Evolutionary conservation across 2,888 invertebrate genomes (phyloP), one percentile per base, ranked within the genome.

Genomic region (Leptinotarsa juncta): DNA sequence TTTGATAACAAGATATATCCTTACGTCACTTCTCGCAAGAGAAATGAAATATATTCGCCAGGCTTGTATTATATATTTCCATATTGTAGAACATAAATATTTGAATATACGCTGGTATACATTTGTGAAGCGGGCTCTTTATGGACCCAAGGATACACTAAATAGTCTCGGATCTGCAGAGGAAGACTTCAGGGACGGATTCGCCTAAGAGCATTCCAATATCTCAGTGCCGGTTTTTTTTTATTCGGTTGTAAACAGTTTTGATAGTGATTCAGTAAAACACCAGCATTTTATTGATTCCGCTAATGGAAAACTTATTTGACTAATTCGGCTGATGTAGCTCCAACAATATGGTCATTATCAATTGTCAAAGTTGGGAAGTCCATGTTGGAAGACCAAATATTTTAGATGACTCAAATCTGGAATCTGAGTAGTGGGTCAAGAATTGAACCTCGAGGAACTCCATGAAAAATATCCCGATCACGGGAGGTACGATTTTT

Each of bases 31-130:
- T 62, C n/a, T 62, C 62, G 62, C 62, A 18, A 15, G 26, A 67
- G 32, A 65, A 72, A 76, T 80, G 80, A 81, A 82, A 84, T 83
- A 84, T 83, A 83, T 83, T 81, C 82, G 79, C 79, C 78, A 73
- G 81, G 78, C 83, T 84, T 84, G 84, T 84, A 84, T 84, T 85
- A 85, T 86, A 86, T 86, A 86, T 86, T 86, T 84, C 84, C 85
- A 86, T 86, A 86, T 85, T 86, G 86, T 85, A 84, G 85, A 85
- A 86, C 86, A 86, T 86, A 86, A 86, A 86, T 86, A 86, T 86
- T 85, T 85, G 84, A 86, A 86, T 86, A 86, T 85, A 83, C 82
- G 83, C 84, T 84, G 84, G 84, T 85, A 83, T 81, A 86, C 84
- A 85, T 86, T 85, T 86, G 85, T 85, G 85, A 82, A 82, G 80